Conservation (phyloP, 1,140 invertebrate genomes). For the Polyergus mexicanus region DNA sequence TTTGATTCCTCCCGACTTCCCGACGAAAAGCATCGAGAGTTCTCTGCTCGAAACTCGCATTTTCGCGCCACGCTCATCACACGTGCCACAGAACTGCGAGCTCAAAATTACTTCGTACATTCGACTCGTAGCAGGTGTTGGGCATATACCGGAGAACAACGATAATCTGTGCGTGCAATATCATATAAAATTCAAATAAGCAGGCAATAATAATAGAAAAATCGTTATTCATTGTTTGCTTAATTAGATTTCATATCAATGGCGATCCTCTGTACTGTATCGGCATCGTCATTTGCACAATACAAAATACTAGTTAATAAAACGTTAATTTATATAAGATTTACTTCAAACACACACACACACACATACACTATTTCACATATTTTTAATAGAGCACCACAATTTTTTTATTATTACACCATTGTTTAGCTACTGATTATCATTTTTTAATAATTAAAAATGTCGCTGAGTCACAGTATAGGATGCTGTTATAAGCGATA, state of each 20-base stretch:
- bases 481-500: background rate
- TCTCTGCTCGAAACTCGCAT: slow-evolving; percentile 43
- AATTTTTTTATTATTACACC: background rate
- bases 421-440: background rate
- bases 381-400: background rate
- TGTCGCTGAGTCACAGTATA: slow-evolving; percentile 1
- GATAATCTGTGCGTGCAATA: slow-evolving; percentile 33
- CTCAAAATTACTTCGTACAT: slow-evolving; percentile 54
- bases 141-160: background rate
- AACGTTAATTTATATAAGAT: background rate
- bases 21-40: slow-evolving; percentile 45
- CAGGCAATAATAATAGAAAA: background rate
- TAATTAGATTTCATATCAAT: slow-evolving; percentile 25
- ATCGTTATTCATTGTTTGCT: background rate
- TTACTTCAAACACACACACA: background rate
- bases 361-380: too few species aligned
- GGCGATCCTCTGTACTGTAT: background rate
- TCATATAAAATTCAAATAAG: slow-evolving; percentile 17
- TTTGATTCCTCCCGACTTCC: slow-evolving; percentile 41
- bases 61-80: slow-evolving; percentile 54
- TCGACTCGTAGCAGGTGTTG: slow-evolving; percentile 54
- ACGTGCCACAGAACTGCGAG: slow-evolving; percentile 54
- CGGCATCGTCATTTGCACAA: background rate
- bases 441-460: background rate
- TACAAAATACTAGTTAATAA: background rate